Evolutionary conservation across 2,888 invertebrate genomes (phyloP).

Genomic region (Elgonia sp.): DNA sequence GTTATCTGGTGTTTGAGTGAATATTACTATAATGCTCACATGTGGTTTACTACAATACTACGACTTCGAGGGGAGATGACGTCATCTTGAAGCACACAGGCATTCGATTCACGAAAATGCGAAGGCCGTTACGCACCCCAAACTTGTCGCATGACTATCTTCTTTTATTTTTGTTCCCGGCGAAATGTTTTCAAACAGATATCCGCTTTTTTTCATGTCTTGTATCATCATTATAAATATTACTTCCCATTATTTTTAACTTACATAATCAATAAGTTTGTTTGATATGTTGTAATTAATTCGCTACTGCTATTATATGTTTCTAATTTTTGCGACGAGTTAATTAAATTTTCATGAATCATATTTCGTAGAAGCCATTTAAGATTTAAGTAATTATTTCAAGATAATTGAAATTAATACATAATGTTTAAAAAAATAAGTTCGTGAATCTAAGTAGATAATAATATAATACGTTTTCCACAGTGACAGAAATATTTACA

Average conservation of each 20-base stretch:
- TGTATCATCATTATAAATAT: neutral
- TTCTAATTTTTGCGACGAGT: no score
- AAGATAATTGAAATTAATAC: no score
- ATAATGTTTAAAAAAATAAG: neutral
- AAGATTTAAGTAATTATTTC: no score
- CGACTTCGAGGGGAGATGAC: slow-evolving; percentile 61
- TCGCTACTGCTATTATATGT: no score
- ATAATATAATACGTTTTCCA: neutral
- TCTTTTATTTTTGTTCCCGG: slow-evolving; percentile 16
- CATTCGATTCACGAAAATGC: slow-evolving; percentile 73
- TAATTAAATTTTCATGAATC: no score
- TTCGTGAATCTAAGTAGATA: neutral
- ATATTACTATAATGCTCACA: slow-evolving; percentile 43
- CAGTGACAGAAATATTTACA: neutral
- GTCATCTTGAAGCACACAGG: slow-evolving; percentile 62
- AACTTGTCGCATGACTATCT: slow-evolving; percentile 44
- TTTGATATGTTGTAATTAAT: no score
- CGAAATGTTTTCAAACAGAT: slow-evolving; percentile 38
- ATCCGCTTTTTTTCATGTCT: slow-evolving; percentile 14
- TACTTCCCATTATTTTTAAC: neutral
- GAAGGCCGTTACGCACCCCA: slow-evolving; percentile 67
- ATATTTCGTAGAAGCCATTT: no score
- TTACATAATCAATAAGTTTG: no score
- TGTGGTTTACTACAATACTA: slow-evolving; percentile 71
- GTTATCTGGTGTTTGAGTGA: neutral